Percentiles rank a stretch among this genome's conserved stretches.
phyloP scores from a whole-genome alignment of 2,888 invertebrate species.

The Cryptus viduatorius region DNA sequence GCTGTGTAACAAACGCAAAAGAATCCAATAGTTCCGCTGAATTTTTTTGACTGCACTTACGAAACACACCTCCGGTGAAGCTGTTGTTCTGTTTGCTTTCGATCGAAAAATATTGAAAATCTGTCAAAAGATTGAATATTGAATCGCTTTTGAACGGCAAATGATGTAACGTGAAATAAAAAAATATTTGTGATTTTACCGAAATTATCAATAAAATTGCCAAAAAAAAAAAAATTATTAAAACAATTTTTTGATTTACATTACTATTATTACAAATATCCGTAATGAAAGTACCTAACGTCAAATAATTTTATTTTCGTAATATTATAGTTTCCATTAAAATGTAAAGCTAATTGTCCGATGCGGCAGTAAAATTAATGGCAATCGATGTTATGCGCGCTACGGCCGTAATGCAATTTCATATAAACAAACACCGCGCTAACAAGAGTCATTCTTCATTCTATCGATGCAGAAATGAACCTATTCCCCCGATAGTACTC shows the following conservation, averaged over 20 bases:
- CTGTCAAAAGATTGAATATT: too few species aligned
- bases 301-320: background rate
- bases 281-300: background rate
- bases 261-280: too few species aligned
- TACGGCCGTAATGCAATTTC: background rate
- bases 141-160: too few species aligned
- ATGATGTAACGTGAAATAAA: too few species aligned
- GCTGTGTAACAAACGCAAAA: background rate
- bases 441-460: background rate
- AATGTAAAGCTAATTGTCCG: background rate
- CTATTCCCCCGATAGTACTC: constrained; percentile 30
- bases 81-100: too few species aligned
- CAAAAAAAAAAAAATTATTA: too few species aligned
- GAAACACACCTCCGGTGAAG: too few species aligned
- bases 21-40: background rate
- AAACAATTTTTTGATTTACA: too few species aligned
- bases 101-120: too few species aligned
- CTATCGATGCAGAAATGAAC: constrained; percentile 3
- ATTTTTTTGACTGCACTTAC: background rate
- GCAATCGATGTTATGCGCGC: background rate
- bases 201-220: too few species aligned
- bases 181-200: too few species aligned
- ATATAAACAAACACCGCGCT: background rate
- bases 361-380: background rate
- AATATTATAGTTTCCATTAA: background rate